Base-by-base conservation (phyloP, 2,797 vertebrate genomes). In the Selene dorsalis region DNA sequence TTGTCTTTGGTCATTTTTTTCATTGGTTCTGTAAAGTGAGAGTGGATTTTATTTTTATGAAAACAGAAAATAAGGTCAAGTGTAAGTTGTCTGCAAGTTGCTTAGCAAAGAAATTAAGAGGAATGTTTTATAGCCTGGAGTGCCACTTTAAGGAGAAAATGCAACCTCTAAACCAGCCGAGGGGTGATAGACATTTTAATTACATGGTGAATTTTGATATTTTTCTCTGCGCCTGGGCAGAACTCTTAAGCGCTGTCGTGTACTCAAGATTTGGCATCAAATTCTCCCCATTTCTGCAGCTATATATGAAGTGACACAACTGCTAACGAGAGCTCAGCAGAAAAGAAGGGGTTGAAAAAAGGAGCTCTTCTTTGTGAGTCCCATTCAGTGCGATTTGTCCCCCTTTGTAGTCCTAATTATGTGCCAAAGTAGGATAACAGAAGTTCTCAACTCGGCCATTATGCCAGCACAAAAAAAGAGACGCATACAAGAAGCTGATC, bases 381-480 rank as follows among this genome's bases (percentile, higher is more conserved):
- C 95, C 95, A 98, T 99, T 99, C 98, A 99, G 95, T 90, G 93
- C 93, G 96, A 99, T 98, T 99, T 99, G 98, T 99, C 96, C 97
- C 95, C 96, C 96, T 99, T 99, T 99, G 98, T 99, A 97, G 96
- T 98, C 96, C 97, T 99, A 99, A 99, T 99, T 99, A 99, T 99
- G 98, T 98, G 97, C 97, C 97, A 98, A 97, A 97, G 97, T 91
- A 95, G 98, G 98, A 99, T 99, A 99, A 99, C 98, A 99, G 97
- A 97, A 98, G 97, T 98, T 98, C 97, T 97, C 96, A 96, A 97
- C 97, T 98, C 96, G 96, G 95, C 97, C 97, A 99, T 99, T 99
- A 99, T 99, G 96, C 96, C 96, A 91, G 96, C 96, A 99, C 98
- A 99, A 99, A 99, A 95, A 98, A 97, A 96, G 96, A 96, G 96